Evolutionary conservation across 2,888 invertebrate species (phyloP), one percentile per base, ranked within the genome.

Genomic region (Eucera pruinosa): DNA sequence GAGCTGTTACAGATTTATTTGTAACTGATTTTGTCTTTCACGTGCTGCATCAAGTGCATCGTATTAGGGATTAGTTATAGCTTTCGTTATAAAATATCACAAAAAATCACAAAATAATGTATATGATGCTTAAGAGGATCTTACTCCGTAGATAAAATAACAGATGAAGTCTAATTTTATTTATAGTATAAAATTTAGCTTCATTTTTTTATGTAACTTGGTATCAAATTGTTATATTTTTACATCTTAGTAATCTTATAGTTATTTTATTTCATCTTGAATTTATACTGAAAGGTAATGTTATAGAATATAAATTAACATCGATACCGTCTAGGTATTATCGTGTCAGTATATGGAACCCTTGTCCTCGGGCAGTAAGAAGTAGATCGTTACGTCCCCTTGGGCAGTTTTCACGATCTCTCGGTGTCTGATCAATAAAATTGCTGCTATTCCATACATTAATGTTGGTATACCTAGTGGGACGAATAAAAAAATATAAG

Each of bases 371-470:
- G 96, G 95, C 88, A 97, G 94, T 55, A 98, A 93, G 92, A 99
- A 99, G 92, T 97, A 97, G 90, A 99, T 97, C 65, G 94, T 94
- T 0, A 98, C 95, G 74, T 94, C 93, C 33, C 97, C 97, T 86
- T 94, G 94, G 6, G 94, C 89, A 15, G 97, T 97, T 69, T 93
- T 89, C 2, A 98, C 97, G 57, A 94, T 93, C 94, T 98, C 98
- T 70, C 93, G 93, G 90, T 97, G 97, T 81, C 93, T 95, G 77
- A 98, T 97, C 75, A 98, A 93, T 86, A 95, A 95, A 65, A 95
- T 96, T 25, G 98, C 98, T 39, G 97, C 97, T 62, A 98, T 91
- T 54, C 99, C 98, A 93, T 99, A 99, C 64, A 97, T 95, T 69
- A 98, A 92, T 90, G 97, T 97, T 55, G 98, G 98, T 84, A 98